phyloP scores from a whole-genome alignment of 2,797 vertebrate species.

The Rhyacichthys aspro region DNA sequence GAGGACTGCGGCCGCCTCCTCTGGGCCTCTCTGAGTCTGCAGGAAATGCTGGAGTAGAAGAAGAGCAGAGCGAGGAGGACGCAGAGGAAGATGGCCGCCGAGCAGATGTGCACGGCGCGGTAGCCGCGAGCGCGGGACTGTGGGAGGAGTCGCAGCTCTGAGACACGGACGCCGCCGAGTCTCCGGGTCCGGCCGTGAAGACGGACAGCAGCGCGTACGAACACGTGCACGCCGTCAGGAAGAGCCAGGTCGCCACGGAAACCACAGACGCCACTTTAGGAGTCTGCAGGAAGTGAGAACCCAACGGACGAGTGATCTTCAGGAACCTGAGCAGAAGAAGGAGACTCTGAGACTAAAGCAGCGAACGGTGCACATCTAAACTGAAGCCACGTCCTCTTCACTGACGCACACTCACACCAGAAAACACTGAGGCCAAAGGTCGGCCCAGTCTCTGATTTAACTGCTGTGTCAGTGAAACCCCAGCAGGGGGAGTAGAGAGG shows the following conservation, averaged over 20 bases:
- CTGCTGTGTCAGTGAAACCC: too few species aligned
- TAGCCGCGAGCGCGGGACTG: constrained; percentile 32
- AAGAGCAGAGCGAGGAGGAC: constrained; percentile 62
- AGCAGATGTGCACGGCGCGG: constrained; percentile 54
- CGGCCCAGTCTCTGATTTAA: too few species aligned
- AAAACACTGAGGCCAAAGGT: too few species aligned
- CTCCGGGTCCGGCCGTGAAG: too few species aligned
- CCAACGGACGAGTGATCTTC: constrained; percentile 71
- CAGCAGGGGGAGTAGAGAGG: too few species aligned
- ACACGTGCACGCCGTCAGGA: constrained; percentile 41
- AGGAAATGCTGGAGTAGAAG: constrained; percentile 67
- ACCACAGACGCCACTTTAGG: constrained; percentile 40
- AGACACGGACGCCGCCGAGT: too few species aligned
- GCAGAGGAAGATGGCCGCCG: constrained; percentile 52
- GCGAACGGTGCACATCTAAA: too few species aligned
- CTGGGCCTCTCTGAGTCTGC: constrained; percentile 43
- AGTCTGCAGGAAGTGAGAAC: constrained; percentile 58
- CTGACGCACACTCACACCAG: too few species aligned
- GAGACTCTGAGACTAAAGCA: too few species aligned
- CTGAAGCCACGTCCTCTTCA: too few species aligned
- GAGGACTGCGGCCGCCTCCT: constrained; percentile 13
- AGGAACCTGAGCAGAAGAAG: constrained; percentile 61
- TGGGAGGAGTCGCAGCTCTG: constrained; percentile 50
- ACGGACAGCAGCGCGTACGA: constrained; percentile 57
- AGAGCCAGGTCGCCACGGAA: constrained; percentile 66